Evolutionary conservation across 2,113 vertebrate genomes (phyloP).

Genomic region (Daphoenositta chrysoptera): DNA sequence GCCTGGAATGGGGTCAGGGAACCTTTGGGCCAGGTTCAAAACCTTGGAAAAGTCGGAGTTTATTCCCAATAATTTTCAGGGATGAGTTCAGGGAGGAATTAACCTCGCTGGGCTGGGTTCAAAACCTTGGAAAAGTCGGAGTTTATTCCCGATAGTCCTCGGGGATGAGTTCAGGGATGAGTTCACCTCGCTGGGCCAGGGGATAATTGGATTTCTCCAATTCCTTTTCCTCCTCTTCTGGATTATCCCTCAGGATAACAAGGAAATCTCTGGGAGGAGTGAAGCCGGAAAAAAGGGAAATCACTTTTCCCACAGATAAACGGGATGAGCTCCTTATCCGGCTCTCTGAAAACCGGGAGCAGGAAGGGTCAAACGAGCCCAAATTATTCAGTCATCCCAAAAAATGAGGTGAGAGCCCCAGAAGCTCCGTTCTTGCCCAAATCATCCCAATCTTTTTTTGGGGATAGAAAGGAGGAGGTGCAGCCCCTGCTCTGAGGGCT

Average conservation of each 20-base stretch:
- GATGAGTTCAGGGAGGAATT: background rate
- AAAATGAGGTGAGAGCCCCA: background rate
- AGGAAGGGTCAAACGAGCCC: background rate
- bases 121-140: background rate
- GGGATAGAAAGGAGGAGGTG: background rate
- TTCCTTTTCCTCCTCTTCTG: background rate
- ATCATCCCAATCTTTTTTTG: fast-evolving
- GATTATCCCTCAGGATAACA: background rate
- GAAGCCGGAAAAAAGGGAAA: background rate
- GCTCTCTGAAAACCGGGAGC: background rate
- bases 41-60: background rate
- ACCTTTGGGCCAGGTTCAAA: background rate
- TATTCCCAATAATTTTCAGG: background rate
- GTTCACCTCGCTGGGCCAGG: background rate
- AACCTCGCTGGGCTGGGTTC: background rate
- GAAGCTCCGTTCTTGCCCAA: fast-evolving
- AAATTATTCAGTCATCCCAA: background rate
- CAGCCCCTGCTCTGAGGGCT: background rate
- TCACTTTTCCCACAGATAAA: background rate
- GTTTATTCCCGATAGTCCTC: background rate
- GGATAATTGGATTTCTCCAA: background rate
- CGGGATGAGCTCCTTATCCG: background rate
- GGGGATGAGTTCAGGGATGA: background rate
- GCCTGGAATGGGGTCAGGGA: background rate
- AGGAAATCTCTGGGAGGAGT: background rate